Conservation (phyloP, 2,888 invertebrate species). For the Nasonia oneida region DNA sequence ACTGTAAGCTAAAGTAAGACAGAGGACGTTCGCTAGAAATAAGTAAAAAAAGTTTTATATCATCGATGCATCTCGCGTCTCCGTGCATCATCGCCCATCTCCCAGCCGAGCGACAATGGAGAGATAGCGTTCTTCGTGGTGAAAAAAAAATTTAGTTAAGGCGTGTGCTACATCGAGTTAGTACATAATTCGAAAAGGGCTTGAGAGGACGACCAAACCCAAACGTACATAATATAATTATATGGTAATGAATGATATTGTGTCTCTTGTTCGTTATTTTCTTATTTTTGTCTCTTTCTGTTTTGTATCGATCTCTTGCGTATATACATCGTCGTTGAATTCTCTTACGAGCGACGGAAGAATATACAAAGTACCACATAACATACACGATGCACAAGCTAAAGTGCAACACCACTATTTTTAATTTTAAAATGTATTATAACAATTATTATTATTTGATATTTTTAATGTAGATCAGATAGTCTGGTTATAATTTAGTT, state of each 20-base stretch:
- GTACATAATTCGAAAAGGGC: conserved; percentile 62
- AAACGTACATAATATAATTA: conserved; percentile 61
- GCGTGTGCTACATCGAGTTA: conserved; percentile 65
- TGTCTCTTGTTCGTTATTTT: conserved; percentile 64
- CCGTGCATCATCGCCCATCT: conserved; percentile 70
- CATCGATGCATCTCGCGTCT: conserved; percentile 74
- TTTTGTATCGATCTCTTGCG: conserved; percentile 75
- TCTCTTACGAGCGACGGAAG: conserved; percentile 65
- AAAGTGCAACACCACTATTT: conserved; percentile 61
- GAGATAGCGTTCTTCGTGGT: conserved; percentile 62
- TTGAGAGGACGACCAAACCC: conserved; percentile 63
- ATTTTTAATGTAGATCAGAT: conserved; percentile 76
- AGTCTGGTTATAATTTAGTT: conserved; percentile 75
- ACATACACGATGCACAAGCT: conserved; percentile 57
- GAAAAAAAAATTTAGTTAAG: conserved; percentile 56
- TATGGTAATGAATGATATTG: conserved; percentile 62
- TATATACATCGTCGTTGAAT: conserved; percentile 65
- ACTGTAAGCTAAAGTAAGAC: conserved; percentile 65
- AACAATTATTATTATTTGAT: conserved; percentile 74
- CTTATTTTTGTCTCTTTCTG: conserved; percentile 65
- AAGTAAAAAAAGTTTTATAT: conserved; percentile 77
- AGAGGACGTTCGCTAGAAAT: conserved; percentile 74
- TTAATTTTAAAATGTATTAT: conserved; percentile 73
- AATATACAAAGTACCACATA: conserved; percentile 58
- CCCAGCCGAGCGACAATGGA: conserved; percentile 63